Conservation (phyloP, 2,797 vertebrate genomes). For the Stomatorhinus walkeri region DNA sequence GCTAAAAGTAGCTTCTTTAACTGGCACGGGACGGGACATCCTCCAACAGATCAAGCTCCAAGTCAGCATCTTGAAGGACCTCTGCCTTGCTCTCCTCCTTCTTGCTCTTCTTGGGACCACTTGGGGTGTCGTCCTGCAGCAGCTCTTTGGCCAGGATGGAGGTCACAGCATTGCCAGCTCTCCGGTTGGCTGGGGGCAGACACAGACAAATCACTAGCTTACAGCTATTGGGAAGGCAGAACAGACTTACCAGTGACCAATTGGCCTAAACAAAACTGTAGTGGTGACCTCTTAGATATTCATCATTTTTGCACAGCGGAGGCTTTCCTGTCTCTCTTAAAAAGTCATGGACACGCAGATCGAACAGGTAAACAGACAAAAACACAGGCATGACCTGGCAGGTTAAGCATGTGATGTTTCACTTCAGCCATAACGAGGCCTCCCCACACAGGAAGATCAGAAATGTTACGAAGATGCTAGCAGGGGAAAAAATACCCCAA, state of each 20-base stretch:
- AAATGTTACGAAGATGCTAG: no score
- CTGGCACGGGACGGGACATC: conserved; percentile 40
- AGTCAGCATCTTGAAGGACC: conserved; percentile 43
- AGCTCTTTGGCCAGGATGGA: conserved; percentile 78
- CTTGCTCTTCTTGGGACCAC: conserved; percentile 38
- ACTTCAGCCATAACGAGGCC: not conserved
- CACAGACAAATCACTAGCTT: conserved; percentile 18
- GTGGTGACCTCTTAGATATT: not conserved
- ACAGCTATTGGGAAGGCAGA: not conserved
- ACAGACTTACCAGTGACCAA: not conserved
- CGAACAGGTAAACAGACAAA: not conserved
- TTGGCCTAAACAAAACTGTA: not conserved
- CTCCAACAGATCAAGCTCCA: conserved; percentile 63
- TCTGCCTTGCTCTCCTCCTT: conserved; percentile 41
- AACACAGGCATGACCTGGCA: not conserved
- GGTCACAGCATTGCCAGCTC: conserved; percentile 76
- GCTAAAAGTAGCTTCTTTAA: conserved; percentile 38
- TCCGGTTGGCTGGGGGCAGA: conserved; percentile 64
- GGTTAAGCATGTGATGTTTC: not conserved
- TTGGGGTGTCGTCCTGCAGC: conserved; percentile 64
- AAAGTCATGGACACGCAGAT: not conserved
- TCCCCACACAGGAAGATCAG: not conserved
- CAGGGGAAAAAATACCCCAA: not conserved
- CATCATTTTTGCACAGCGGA: not conserved
- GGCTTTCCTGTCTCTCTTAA: not conserved